Conservation (phyloP, 2,888 invertebrate species). For the Leptopilina myrica region DNA sequence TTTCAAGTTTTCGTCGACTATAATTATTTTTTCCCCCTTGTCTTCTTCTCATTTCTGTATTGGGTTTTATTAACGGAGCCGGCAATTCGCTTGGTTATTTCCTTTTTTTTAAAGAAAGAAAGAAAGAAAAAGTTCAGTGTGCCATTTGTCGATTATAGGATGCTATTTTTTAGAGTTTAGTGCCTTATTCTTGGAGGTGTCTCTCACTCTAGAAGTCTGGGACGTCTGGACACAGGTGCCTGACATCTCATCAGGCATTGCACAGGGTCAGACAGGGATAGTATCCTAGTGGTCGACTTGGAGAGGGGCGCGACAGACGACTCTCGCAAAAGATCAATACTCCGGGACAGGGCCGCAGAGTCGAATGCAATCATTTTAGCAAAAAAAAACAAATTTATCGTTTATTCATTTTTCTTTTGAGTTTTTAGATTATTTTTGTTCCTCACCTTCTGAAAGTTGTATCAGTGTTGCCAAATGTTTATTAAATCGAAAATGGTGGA, state of each 20-base stretch:
- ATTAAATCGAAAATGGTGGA: no score
- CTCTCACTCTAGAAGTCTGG: constrained; percentile 1
- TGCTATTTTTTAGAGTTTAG: not conserved
- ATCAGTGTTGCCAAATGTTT: no score
- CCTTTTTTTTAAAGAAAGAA: no score
- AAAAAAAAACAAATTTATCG: not conserved
- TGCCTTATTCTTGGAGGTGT: constrained; percentile 5
- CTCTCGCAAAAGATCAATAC: constrained; percentile 65
- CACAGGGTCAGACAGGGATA: constrained; percentile 53
- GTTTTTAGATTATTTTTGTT: no score
- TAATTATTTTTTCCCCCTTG: no score
- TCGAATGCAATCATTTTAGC: constrained; percentile 20
- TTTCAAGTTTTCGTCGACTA: not conserved
- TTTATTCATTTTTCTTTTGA: no score
- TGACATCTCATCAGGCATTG: constrained; percentile 40
- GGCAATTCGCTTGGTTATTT: no score
- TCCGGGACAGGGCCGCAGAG: constrained; percentile 61
- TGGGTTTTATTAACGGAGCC: not conserved
- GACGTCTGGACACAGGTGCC: constrained; percentile 55
- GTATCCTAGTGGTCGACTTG: constrained; percentile 48
- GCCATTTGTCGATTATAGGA: constrained; percentile 17
- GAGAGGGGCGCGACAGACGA: constrained; percentile 60
- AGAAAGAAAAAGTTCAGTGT: not conserved
- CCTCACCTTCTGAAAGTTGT: no score
- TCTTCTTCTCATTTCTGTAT: not conserved